These are phyloP conservation scores for Nephrotoma flavescens DNA, from an alignment of 2,888 invertebrate genomes.

Conservation along the genomic window DNA sequence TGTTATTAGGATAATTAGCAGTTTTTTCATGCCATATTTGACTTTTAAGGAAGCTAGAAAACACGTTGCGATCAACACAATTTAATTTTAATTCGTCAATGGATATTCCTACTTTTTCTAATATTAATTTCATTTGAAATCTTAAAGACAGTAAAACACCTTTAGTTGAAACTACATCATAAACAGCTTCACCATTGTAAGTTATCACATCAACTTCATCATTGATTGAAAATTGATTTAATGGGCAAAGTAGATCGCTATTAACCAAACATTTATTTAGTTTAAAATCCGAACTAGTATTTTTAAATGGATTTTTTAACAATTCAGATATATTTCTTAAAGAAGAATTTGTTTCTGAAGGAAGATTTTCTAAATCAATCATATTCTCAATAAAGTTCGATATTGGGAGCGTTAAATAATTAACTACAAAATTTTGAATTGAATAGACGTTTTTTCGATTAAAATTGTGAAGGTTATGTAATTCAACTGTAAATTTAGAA, in stretches of 20 bases:
- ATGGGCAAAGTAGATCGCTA: neutral
- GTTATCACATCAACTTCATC: neutral
- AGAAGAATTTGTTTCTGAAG: too few species aligned
- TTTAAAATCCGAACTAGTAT: neutral
- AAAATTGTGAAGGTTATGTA: neutral
- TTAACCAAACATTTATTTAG: neutral
- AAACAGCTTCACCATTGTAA: neutral
- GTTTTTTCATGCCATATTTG: neutral
- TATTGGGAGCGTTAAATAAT: too few species aligned
- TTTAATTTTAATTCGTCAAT: neutral
- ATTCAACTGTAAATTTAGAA: neutral
- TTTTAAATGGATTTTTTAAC: slow-evolving; percentile 2
- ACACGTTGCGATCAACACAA: neutral
- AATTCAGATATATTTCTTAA: neutral
- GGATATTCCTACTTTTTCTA: neutral
- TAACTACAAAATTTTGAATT: too few species aligned
- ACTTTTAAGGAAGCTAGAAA: neutral
- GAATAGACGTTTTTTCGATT: slow-evolving; percentile 1
- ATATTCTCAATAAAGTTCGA: too few species aligned
- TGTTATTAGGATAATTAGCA: too few species aligned
- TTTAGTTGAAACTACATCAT: neutral
- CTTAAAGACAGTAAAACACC: neutral
- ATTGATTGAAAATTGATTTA: neutral
- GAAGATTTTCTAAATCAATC: too few species aligned
- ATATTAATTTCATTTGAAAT: slow-evolving; percentile 3